A percentile compares a stretch with the other conserved stretches of the same genome.
Evolutionary conservation across 2,888 invertebrate species (phyloP).

Genomic region (Ichneumoninae sp.): DNA sequence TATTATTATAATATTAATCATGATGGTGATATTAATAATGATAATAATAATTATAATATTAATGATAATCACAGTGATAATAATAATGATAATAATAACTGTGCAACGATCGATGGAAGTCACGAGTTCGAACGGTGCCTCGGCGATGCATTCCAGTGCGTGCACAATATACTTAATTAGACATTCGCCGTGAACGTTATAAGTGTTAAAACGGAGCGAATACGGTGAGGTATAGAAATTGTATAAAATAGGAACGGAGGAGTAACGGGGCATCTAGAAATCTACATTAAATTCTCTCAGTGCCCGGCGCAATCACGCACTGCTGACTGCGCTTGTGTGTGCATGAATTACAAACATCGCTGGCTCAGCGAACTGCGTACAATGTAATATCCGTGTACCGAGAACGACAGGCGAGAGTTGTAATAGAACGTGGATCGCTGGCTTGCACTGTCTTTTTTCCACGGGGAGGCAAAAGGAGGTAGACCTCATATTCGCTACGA

Average conservation of each 20-base stretch:
- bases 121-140: slow-evolving; percentile 52
- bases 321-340: slow-evolving; percentile 53
- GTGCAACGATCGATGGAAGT: slow-evolving; percentile 40
- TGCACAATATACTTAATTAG: slow-evolving; percentile 37
- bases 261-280: slow-evolving; percentile 74
- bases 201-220: slow-evolving; percentile 3
- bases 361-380: slow-evolving; percentile 13
- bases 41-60: neutral
- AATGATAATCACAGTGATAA: neutral
- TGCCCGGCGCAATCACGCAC: slow-evolving; percentile 53
- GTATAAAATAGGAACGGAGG: slow-evolving; percentile 25
- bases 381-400: neutral
- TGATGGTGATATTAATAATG: neutral
- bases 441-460: slow-evolving; percentile 33
- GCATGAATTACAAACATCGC: slow-evolving; percentile 27
- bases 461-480: neutral
- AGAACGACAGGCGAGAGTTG: slow-evolving; percentile 15
- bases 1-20: neutral
- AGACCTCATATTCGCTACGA: slow-evolving; percentile 8
- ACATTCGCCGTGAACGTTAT: slow-evolving; percentile 36
- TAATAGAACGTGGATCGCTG: slow-evolving; percentile 45
- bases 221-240: neutral
- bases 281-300: slow-evolving; percentile 66
- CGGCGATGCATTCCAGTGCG: slow-evolving; percentile 35
- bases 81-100: neutral